These are phyloP conservation scores for Thalpophila matura DNA, from an alignment of 2,888 invertebrate species.

Conservation along the genomic window DNA sequence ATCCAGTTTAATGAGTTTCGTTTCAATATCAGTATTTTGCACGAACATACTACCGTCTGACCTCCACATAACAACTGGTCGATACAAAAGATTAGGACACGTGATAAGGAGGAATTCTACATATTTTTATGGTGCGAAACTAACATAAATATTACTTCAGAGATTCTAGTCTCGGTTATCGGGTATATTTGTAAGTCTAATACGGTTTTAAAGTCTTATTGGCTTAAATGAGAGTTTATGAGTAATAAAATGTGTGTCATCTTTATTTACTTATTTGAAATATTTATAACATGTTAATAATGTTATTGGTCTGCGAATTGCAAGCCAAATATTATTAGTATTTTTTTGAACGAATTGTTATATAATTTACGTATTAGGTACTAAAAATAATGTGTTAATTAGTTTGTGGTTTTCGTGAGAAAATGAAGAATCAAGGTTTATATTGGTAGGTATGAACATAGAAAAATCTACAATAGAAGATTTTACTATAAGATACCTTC, in stretches of 20 bases:
- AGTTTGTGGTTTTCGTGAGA: slow-evolving; percentile 20
- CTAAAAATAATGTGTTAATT: slow-evolving; percentile 33
- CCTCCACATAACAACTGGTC: slow-evolving; percentile 10
- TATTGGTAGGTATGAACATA: too few relatives aligned
- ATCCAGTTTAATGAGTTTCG: neutral
- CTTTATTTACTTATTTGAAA: slow-evolving; percentile 61
- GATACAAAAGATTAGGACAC: slow-evolving; percentile 28
- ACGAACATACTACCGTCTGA: slow-evolving; percentile 13
- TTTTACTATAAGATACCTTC: too few relatives aligned
- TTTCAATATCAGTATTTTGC: slow-evolving; percentile 12
- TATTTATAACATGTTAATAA: slow-evolving; percentile 64
- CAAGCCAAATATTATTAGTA: slow-evolving; percentile 60
- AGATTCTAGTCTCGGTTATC: slow-evolving; percentile 27
- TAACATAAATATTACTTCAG: slow-evolving; percentile 43
- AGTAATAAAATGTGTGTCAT: slow-evolving; percentile 60
- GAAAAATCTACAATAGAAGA: too few relatives aligned
- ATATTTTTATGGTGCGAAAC: slow-evolving; percentile 23
- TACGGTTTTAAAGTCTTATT: slow-evolving; percentile 50
- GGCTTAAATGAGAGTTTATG: slow-evolving; percentile 53
- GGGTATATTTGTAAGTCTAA: slow-evolving; percentile 41
- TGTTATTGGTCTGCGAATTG: slow-evolving; percentile 64
- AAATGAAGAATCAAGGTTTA: slow-evolving; percentile 4
- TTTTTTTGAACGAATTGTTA: slow-evolving; percentile 48
- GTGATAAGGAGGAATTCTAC: slow-evolving; percentile 32
- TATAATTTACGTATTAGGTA: slow-evolving; percentile 30